Percentiles rank a stretch among this genome's conserved stretches.
Conservation (phyloP, 2,797 vertebrate species). For the Pseudopleuronectes americanus region DNA sequence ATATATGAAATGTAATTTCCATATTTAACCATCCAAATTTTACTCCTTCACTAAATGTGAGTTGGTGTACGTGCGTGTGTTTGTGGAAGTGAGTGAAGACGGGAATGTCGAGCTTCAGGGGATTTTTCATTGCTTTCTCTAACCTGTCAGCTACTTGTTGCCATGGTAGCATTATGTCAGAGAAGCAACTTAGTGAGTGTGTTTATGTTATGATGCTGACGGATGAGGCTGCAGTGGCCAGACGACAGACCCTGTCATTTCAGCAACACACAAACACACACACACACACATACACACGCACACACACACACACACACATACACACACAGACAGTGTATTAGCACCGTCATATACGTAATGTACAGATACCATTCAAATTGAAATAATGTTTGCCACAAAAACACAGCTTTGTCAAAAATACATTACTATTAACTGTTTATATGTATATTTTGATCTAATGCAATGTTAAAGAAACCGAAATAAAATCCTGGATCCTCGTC, state of each 20-base stretch:
- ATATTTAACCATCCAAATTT: slow-evolving; percentile 45
- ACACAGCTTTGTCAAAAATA: too few species aligned
- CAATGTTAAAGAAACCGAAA: too few species aligned
- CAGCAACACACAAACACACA: too few species aligned
- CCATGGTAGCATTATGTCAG: slow-evolving; percentile 64
- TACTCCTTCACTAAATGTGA: neutral
- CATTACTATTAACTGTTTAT: too few species aligned
- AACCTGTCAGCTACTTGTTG: slow-evolving; percentile 66
- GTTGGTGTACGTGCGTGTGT: too few species aligned
- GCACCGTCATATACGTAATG: too few species aligned
- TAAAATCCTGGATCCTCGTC: too few species aligned
- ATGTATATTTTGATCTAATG: too few species aligned
- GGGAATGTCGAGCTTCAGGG: slow-evolving; percentile 27
- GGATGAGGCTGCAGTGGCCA: slow-evolving; percentile 22
- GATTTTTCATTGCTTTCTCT: slow-evolving; percentile 19
- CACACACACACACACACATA: neutral
- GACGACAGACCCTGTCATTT: slow-evolving; percentile 1
- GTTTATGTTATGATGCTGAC: slow-evolving; percentile 10
- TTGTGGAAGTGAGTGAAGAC: slow-evolving; percentile 29
- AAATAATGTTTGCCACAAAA: too few species aligned
- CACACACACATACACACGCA: too few species aligned
- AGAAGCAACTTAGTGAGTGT: neutral
- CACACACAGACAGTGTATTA: too few species aligned
- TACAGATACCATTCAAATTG: too few species aligned
- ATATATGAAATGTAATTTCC: slow-evolving; percentile 55